Percentiles rank a stretch among this genome's conserved stretches.
These are phyloP conservation scores for Heliangelus exortis DNA, from an alignment of 2,797 vertebrate species.

Conservation along the genomic window DNA sequence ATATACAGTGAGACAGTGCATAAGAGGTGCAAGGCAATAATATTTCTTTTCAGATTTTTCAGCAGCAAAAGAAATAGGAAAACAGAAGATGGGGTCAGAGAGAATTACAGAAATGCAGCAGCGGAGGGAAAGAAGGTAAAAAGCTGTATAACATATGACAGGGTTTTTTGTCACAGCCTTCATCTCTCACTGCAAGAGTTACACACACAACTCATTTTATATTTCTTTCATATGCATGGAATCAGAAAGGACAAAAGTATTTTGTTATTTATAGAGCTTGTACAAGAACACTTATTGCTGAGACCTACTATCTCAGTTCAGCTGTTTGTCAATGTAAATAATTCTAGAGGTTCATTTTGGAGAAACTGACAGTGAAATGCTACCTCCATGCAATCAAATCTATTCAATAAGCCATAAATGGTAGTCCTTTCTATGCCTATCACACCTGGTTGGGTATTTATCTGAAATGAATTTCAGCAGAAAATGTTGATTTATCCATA, in stretches of 20 bases:
- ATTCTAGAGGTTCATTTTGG: not conserved
- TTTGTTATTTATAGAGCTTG: not conserved
- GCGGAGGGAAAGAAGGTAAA: not conserved
- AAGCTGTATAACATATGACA: not conserved
- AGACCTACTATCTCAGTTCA: not conserved
- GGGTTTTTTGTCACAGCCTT: not conserved
- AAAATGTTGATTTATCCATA: conserved; percentile 1
- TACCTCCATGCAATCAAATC: conserved; percentile 15
- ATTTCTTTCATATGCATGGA: not conserved
- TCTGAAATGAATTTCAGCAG: not conserved
- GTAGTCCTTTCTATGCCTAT: not conserved
- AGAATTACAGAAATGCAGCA: not conserved
- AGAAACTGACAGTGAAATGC: not conserved
- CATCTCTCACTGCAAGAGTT: not conserved
- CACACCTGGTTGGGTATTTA: conserved; percentile 21
- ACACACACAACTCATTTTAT: not conserved
- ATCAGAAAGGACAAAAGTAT: not conserved
- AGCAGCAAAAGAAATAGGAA: not conserved
- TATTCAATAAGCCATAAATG: conserved; percentile 11
- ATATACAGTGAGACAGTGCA: not conserved
- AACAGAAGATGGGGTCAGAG: not conserved
- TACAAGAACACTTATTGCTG: not conserved
- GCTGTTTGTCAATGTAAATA: not conserved
- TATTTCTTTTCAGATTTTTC: not conserved
- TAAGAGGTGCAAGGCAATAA: not conserved